A percentile compares a stretch with the other conserved stretches of the same genome.
These are phyloP conservation scores for Eupithecia vulgata DNA, from an alignment of 2,888 invertebrate species.

Conservation along the genomic window DNA sequence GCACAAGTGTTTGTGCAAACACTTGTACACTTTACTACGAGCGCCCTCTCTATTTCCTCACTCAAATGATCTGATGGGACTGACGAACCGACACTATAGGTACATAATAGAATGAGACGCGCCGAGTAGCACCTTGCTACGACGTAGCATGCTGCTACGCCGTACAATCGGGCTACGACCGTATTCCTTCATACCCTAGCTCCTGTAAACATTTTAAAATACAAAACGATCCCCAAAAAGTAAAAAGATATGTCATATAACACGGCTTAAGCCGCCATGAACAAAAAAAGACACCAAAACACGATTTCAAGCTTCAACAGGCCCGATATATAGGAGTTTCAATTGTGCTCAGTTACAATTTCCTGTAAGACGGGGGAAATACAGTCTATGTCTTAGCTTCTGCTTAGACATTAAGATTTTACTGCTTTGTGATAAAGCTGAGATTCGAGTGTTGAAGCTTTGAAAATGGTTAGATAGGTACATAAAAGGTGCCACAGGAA, in stretches of 20 bases:
- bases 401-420: constrained; percentile 17
- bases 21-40: too few species aligned
- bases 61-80: not conserved
- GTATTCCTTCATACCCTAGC: not conserved
- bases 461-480: not conserved
- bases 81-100: not conserved
- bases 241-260: constrained; percentile 26
- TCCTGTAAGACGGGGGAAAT: constrained; percentile 36
- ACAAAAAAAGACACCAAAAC: constrained; percentile 37
- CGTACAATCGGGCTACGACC: constrained; percentile 8
- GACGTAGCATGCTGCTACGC: not conserved
- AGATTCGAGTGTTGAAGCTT: constrained; percentile 16
- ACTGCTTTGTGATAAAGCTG: constrained; percentile 27
- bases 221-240: constrained; percentile 5
- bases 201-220: not conserved
- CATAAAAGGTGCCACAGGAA: constrained; percentile 2
- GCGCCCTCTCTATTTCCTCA: not conserved
- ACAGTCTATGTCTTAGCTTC: constrained; percentile 22
- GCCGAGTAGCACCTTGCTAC: not conserved
- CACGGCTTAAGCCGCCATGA: constrained; percentile 27
- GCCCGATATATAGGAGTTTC: constrained; percentile 38
- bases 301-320: constrained; percentile 38
- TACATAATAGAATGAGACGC: not conserved
- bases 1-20: not conserved
- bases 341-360: constrained; percentile 40